Percentiles rank a stretch among this genome's conserved stretches.
phyloP scores from a whole-genome alignment of 2,888 invertebrate genomes.

The Patella ulyssiponensis region DNA sequence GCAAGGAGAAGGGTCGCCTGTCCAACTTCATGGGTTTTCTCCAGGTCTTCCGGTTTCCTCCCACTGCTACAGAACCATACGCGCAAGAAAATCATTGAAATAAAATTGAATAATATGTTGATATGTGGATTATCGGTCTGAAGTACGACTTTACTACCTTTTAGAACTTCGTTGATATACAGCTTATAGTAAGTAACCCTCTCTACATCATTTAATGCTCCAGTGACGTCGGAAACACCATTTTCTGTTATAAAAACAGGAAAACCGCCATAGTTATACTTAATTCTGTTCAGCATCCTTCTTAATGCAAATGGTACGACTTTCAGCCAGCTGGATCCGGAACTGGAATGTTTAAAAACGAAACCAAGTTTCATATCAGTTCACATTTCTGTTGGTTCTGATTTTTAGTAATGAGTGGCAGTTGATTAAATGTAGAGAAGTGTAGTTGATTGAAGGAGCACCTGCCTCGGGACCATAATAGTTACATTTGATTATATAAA shows the following conservation, averaged over 20 bases:
- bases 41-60: too few species aligned
- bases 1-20: too few species aligned
- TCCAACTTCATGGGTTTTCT: too few species aligned
- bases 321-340: conserved; percentile 57
- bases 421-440: too few species aligned
- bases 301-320: conserved; percentile 62
- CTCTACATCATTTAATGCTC: conserved; percentile 56
- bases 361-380: background rate
- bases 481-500: too few species aligned
- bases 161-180: conserved; percentile 67
- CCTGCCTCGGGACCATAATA: too few species aligned
- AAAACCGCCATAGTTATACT: conserved; percentile 56
- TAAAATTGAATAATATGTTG: too few species aligned
- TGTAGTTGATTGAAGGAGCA: too few species aligned
- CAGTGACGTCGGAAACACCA: conserved; percentile 61
- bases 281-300: conserved; percentile 61
- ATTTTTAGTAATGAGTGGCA: too few species aligned
- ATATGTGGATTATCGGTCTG: background rate
- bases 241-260: conserved; percentile 66
- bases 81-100: too few species aligned
- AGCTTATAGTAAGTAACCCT: conserved; percentile 58
- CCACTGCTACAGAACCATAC: too few species aligned
- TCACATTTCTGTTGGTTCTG: too few species aligned
- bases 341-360: conserved; percentile 35
- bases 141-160: conserved; percentile 53